phyloP scores from a whole-genome alignment of 2,888 invertebrate genomes.

The Heliconius charithonia region DNA sequence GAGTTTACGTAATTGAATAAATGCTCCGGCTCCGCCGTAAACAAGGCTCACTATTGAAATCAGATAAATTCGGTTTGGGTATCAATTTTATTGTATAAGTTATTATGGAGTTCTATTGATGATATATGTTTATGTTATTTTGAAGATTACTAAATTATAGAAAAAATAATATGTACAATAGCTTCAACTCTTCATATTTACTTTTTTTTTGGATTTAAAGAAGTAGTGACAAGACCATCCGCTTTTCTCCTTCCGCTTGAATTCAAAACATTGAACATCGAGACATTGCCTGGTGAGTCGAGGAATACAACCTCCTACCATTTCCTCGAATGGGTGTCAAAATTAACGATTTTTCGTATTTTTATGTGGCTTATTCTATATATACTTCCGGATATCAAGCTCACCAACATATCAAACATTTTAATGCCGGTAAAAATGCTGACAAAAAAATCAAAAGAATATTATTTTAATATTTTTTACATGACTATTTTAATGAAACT shows the following conservation, averaged over 20 bases:
- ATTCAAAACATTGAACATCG: no score
- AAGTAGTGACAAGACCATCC: no score
- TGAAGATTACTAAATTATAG: not conserved
- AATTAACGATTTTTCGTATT: no score
- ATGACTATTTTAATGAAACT: not conserved
- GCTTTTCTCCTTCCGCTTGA: no score
- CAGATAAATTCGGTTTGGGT: conserved; percentile 18
- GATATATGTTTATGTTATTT: not conserved
- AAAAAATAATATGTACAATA: not conserved
- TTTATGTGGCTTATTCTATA: not conserved
- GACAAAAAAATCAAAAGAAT: not conserved
- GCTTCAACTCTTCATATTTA: no score
- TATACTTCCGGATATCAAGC: not conserved
- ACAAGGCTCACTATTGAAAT: conserved; percentile 34
- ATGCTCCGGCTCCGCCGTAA: conserved; percentile 29
- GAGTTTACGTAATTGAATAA: conserved; percentile 41
- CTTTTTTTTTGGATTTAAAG: no score
- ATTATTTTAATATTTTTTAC: not conserved
- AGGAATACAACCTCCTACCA: not conserved
- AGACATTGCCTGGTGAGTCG: not conserved
- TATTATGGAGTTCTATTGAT: not conserved
- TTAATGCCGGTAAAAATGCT: not conserved
- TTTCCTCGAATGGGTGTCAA: not conserved
- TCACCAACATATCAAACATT: not conserved
- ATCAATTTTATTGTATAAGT: not conserved